These are phyloP conservation scores for Bos javanicus DNA, from an alignment of 2,113 vertebrate genomes.

Conservation along the genomic window DNA sequence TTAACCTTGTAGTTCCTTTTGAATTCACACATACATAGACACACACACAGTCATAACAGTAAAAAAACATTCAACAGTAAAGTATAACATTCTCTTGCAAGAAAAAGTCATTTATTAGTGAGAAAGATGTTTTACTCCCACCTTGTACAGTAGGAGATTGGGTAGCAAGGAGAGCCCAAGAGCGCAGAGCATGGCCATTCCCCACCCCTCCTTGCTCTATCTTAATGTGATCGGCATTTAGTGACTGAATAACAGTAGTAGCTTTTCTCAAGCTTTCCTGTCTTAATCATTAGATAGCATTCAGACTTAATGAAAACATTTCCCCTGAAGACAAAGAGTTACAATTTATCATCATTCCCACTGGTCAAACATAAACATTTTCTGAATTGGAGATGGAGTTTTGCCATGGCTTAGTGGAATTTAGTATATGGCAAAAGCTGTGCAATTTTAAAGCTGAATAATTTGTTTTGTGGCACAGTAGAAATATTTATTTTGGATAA, in stretches of 20 bases:
- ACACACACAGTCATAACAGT: neutral
- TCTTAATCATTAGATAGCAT: slow-evolving; percentile 27
- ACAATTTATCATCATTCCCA: slow-evolving; percentile 41
- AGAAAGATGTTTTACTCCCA: neutral
- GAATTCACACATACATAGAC: neutral
- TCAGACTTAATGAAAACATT: slow-evolving; percentile 35
- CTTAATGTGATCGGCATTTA: neutral
- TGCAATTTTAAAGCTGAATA: slow-evolving; percentile 35
- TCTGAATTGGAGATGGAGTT: slow-evolving; percentile 14
- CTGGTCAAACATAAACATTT: slow-evolving; percentile 51
- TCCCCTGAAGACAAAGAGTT: slow-evolving; percentile 10
- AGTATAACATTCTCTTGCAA: neutral
- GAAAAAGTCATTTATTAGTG: neutral
- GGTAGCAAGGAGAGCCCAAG: neutral
- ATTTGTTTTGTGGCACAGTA: slow-evolving; percentile 59
- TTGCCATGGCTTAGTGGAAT: slow-evolving; percentile 20
- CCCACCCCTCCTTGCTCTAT: neutral
- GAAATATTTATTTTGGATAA: slow-evolving; percentile 60
- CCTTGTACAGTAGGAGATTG: rapidly evolving
- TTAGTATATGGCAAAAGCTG: slow-evolving; percentile 21
- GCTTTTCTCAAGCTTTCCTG: neutral
- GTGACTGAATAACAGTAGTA: neutral
- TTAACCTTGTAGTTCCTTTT: neutral
- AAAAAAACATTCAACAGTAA: neutral
- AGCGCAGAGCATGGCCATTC: rapidly evolving